Base-by-base conservation (phyloP, 2,888 invertebrate species). In the Laspeyria flexula region DNA sequence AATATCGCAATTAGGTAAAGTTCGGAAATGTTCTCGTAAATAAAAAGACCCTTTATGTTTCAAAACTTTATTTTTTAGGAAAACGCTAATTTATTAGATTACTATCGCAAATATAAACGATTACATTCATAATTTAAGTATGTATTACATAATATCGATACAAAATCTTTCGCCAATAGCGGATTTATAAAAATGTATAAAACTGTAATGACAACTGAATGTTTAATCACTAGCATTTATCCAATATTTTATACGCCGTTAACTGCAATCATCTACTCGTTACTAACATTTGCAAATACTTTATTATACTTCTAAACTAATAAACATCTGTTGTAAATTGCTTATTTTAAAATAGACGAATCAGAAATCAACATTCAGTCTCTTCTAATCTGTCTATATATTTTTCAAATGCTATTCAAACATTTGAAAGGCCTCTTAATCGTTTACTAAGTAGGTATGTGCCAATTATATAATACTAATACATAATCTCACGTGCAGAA, bases 111-210 rank as follows among this genome's bases (percentile, higher is more conserved):
- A 83, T 87, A 84, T 85, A 86, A 85, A 84, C 79, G 85, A 83
- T 85, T 86, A 87, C 85, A 86, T 83, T 79, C 78, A 83, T 83
- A 83, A 81, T 82, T 85, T 81, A 70, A 72, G 73, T 78, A 80
- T 72, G 77, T 80, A 72, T 78, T 77, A 75, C 67, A 75, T 80
- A 81, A 81, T 80, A 85, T 82, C 76, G 69, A 76, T 86, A 86
- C 81, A 86, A 88, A 88, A 85, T 81, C 79, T 85, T 81, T 83
- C 83, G 81, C 83, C 81, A 77, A 77, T 83, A 86, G 80, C 83
- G 74, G 77, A 80, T 81, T 75, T 79, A 83, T 88, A 88, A 84
- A 90, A 88, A 88, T 86, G 86, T 90, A 90, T 84, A 90, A 90
- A 90, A 90, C 75, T 75, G 79, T 71, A 67, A 68, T 75, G 75